Evolutionary conservation across 2,888 invertebrate species (phyloP), one percentile per base, ranked within the genome.

Genomic region (Drosophila borealis): DNA sequence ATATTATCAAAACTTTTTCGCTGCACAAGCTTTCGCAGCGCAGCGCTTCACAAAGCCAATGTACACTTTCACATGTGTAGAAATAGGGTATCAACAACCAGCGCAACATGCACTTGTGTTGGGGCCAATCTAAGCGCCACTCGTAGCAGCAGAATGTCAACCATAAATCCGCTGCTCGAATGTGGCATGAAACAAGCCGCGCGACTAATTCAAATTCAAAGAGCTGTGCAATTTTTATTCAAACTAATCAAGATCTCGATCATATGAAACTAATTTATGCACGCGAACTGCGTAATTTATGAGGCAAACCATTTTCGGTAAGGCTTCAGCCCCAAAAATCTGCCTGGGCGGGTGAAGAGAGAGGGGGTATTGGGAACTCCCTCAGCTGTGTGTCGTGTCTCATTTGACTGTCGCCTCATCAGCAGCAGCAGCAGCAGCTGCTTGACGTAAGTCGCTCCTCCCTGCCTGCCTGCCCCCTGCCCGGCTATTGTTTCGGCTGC

Each of bases 281-380:
- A 61, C 55, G 44, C 54, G 46, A 76, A 70, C 62, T 74, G 62
- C 48, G 57, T 70, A 70, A 85, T 80, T 80, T 77, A 77, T 74
- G 70, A 69, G 66, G 42, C 55, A 17, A 73, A 29, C 50, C 50
- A 37, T 37, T 73, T 51, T 25, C 14, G 39, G 11, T 39, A 17
- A 39, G 4, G 51, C 25, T 37, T 55, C 21, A 21, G 44, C 17
- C 50, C 36, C 17, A 17, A 41, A 72, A 60, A 80, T 81, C 80
- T 81, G 29, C 8, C 17, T 29, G 29, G 4, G 3, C 11, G 13
- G 33, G 5, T 29, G 11, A 2, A 19, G 9, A 13, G 17, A 9
- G 19, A 17, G 17, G 2, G 51, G 13, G 13, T 17, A 4, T 13
- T 11, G 48, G 51, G 8, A 9, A 4, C 11, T 14, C 29, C 13